These are phyloP conservation scores for Chiloscyllium punctatum DNA, from an alignment of 2,797 vertebrate genomes.

Conservation along the genomic window DNA sequence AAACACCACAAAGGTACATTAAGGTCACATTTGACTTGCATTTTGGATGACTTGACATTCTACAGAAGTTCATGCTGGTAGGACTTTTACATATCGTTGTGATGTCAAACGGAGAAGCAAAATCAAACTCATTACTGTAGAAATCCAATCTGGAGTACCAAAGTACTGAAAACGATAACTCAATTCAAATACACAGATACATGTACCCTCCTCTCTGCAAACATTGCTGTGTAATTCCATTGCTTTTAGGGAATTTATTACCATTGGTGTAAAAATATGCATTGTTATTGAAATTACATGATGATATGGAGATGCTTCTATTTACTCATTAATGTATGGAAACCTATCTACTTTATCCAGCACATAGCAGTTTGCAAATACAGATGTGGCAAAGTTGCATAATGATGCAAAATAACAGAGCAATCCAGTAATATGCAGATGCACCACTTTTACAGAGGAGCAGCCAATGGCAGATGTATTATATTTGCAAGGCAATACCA, in stretches of 20 bases:
- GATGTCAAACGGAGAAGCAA: neutral
- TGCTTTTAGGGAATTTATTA: neutral
- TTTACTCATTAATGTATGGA: neutral
- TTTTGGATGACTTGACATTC: neutral
- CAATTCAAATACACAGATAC: neutral
- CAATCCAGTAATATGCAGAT: neutral
- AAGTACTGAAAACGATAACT: neutral
- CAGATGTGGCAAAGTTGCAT: neutral
- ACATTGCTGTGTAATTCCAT: neutral
- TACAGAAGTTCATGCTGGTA: neutral
- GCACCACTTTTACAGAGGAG: neutral
- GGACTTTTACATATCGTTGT: neutral
- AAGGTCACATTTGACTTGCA: neutral
- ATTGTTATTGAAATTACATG: neutral
- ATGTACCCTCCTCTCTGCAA: neutral
- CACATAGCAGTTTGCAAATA: neutral
- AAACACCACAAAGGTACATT: neutral
- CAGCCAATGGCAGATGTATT: neutral
- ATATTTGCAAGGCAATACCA: neutral
- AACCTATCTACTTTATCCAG: neutral
- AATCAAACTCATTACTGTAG: neutral
- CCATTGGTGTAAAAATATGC: neutral
- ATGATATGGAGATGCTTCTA: neutral
- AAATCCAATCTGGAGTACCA: neutral
- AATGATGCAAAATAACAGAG: too few species aligned